Conservation (phyloP, 1,140 invertebrate species). For the Samia ricini region DNA sequence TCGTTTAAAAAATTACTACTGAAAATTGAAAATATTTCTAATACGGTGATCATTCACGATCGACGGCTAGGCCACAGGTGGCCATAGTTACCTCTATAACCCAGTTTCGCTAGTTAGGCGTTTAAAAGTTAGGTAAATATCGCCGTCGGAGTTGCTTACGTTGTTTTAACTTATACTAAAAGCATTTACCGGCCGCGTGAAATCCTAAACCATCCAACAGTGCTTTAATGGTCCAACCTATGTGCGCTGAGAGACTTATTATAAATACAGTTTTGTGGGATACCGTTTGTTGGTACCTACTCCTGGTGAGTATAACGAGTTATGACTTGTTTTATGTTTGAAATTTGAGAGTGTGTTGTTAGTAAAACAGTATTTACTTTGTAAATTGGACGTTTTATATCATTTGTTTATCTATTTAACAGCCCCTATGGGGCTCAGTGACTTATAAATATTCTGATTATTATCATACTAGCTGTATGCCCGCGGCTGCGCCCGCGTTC, state of each 20-base stretch:
- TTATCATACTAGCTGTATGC: too few relatives aligned
- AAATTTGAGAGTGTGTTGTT: background rate
- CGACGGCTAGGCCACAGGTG: constrained; percentile 44
- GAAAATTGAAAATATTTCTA: background rate
- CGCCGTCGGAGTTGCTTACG: constrained; percentile 13
- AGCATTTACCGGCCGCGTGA: constrained; percentile 19
- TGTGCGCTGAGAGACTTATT: constrained; percentile 18
- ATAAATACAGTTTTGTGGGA: constrained; percentile 14
- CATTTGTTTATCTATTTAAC: background rate
- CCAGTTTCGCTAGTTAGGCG: constrained; percentile 42
- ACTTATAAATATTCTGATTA: too few relatives aligned
- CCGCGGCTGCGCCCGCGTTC: too few relatives aligned
- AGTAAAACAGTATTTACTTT: background rate
- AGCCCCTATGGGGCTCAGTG: background rate
- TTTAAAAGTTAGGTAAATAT: constrained; percentile 52
- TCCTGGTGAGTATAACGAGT: background rate
- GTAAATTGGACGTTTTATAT: background rate
- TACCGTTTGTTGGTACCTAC: background rate
- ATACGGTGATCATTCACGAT: background rate
- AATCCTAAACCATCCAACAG: constrained; percentile 17
- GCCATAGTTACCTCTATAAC: constrained; percentile 38
- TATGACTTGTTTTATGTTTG: background rate
- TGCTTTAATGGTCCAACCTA: constrained; percentile 15
- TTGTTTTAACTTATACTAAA: constrained; percentile 30
- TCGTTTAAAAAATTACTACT: background rate